Conservation (phyloP, 2,113 vertebrate genomes). For the Podarcis muralis region DNA sequence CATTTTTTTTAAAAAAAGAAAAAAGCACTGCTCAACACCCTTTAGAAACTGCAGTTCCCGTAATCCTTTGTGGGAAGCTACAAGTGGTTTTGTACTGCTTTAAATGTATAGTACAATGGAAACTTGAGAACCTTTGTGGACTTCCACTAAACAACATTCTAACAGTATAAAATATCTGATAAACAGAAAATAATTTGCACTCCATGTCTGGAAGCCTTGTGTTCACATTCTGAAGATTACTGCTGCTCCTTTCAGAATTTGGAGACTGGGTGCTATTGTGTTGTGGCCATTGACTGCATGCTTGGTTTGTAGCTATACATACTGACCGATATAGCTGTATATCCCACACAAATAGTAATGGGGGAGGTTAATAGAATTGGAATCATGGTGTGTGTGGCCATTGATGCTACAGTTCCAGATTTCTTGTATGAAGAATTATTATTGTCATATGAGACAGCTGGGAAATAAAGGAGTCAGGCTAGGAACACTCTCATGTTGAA, state of each 20-base stretch:
- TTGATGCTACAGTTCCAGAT: not conserved
- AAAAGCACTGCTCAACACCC: too few relatives aligned
- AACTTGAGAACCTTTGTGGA: too few relatives aligned
- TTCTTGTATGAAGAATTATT: conserved; percentile 19
- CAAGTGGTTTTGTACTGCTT: too few relatives aligned
- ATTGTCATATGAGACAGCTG: not conserved
- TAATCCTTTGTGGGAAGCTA: too few relatives aligned
- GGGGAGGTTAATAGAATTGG: not conserved
- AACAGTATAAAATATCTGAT: not conserved
- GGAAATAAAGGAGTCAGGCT: conserved; percentile 7
- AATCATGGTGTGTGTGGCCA: not conserved
- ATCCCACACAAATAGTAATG: not conserved
- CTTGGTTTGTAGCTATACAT: not conserved
- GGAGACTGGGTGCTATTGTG: not conserved
- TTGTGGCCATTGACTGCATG: not conserved
- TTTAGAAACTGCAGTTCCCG: too few relatives aligned
- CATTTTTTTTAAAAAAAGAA: too few relatives aligned
- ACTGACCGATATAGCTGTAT: too few relatives aligned
- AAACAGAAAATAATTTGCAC: not conserved
- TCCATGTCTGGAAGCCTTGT: not conserved
- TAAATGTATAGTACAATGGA: too few relatives aligned
- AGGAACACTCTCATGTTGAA: not conserved
- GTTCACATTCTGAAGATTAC: not conserved
- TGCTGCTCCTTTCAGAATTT: not conserved
- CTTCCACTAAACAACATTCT: too few relatives aligned